Evolutionary conservation across 64 coral and sea anemone species (phyloP), one percentile per base, ranked within the genome.

Genomic region (Catalaphyllia jardinei): DNA sequence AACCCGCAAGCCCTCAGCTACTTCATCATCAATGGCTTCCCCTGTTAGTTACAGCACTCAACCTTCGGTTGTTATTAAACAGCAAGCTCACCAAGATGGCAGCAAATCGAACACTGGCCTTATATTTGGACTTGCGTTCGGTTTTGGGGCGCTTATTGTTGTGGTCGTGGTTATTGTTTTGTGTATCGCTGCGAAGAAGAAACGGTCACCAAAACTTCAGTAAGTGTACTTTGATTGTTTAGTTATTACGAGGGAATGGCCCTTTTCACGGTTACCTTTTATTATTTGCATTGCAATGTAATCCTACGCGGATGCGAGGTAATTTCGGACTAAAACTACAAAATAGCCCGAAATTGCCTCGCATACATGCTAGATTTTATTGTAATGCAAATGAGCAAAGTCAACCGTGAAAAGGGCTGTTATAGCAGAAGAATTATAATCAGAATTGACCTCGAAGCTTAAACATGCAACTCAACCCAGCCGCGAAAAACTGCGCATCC

Each of bases 91-190:
- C 30, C 63, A 72, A 18, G 29, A 14, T 1, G 31, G 33, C 11
- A 14, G 60, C 16, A 75, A 51, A 78, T 2, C 28, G 1, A 67
- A 93, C 3, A 52, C 62, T 54, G 91, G 82, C 16, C 72, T 97
- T 14, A 91, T 93, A 25, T 67, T 91, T n/a, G 95, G 91, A 24
- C 9, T 93, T 19, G 88, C 88, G 30, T 84, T 87, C 29, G 95
- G 95, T 51, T 0, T 88, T 0, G 16, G 64, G 4, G 28, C 71
- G 49, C 18, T 78, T 4, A 0, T 46, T 6, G 4, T 91, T 31
- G 33, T 91, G n/a, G 1, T 87, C 29, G 3, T 64, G 17, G 3
- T 60, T 24, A 15, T 91, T 17, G 24, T 78, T 18, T 8, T 90
- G 0, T 59, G 65, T 2, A 16, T 97, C 15, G 0, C 94, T 42